Evolutionary conservation across 1,140 invertebrate genomes (phyloP).

Genomic region (Hirudo medicinalis): DNA sequence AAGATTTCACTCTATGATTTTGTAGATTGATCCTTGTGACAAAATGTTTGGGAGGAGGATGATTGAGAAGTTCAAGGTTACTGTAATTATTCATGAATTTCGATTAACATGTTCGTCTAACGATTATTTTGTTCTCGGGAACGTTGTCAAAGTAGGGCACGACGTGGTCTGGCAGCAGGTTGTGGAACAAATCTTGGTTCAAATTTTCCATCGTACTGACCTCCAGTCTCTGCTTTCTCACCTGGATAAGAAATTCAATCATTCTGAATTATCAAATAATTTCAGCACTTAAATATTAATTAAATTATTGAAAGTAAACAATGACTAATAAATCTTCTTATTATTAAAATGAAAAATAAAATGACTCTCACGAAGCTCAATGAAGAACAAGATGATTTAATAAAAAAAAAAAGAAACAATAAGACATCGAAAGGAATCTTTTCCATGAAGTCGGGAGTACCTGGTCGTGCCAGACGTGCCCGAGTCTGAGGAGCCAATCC

Average conservation of each 20-base stretch:
- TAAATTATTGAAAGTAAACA: background rate
- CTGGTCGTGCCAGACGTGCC: conserved; percentile 90
- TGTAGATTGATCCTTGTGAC: too few relatives aligned
- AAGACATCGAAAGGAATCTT: too few relatives aligned
- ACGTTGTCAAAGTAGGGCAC: conserved; percentile 3
- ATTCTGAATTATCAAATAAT: background rate
- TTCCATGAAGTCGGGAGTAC: conserved; percentile 27
- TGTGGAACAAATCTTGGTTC: conserved; percentile 13
- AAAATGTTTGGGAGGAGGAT: background rate
- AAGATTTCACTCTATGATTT: too few relatives aligned
- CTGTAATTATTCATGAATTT: too few relatives aligned
- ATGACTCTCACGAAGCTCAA: too few relatives aligned
- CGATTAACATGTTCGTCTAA: background rate
- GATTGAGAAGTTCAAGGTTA: too few relatives aligned
- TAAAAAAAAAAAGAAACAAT: too few relatives aligned
- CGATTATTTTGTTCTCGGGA: conserved; percentile 3
- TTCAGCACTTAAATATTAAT: too few relatives aligned
- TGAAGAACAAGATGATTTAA: too few relatives aligned
- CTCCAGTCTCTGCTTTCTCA: background rate
- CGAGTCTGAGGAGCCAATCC: conserved; percentile 51
- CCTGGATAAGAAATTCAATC: background rate
- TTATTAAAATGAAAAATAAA: too few relatives aligned
- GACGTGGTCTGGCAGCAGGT: conserved; percentile 3
- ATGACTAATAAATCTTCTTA: background rate
- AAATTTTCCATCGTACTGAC: background rate